Evolutionary conservation across 2,888 invertebrate species (phyloP).

Genomic region (Andricus quercusramuli): DNA sequence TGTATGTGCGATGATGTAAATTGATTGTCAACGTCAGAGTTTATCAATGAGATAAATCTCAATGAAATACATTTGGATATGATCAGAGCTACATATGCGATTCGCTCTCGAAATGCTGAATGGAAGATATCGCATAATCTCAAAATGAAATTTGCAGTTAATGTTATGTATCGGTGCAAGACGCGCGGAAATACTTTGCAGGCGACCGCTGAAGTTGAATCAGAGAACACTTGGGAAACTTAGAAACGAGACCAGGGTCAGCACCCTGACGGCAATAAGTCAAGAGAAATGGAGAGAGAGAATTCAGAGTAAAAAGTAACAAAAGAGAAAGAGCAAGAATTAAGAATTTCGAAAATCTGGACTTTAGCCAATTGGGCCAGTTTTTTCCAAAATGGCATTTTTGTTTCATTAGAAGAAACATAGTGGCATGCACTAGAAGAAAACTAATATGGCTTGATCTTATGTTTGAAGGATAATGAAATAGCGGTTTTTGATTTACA

Average conservation of each 20-base stretch:
- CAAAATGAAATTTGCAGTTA: background rate
- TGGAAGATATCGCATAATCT: slow-evolving; percentile 4
- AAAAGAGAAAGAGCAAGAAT: slow-evolving; percentile 44
- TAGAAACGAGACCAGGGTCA: slow-evolving; percentile 61
- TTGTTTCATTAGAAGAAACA: background rate
- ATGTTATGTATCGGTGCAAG: background rate
- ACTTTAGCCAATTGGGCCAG: slow-evolving; percentile 57
- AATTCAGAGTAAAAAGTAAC: slow-evolving; percentile 45
- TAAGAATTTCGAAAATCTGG: slow-evolving; percentile 54
- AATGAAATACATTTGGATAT: slow-evolving; percentile 2
- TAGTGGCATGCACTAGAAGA: background rate
- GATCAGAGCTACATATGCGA: background rate
- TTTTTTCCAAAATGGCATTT: slow-evolving; percentile 52
- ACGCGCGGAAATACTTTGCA: slow-evolving; percentile 40
- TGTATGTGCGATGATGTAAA: background rate
- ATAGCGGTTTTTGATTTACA: no score
- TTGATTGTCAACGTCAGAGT: background rate
- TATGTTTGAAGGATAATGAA: no score
- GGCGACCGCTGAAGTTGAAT: slow-evolving; percentile 16
- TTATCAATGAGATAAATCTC: background rate
- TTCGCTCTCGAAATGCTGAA: background rate
- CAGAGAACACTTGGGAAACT: slow-evolving; percentile 53
- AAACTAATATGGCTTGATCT: no score
- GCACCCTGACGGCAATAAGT: slow-evolving; percentile 60
- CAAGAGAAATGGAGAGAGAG: slow-evolving; percentile 39